Evolutionary conservation across 2,888 invertebrate species (phyloP).

Genomic region (Drosophila ezoana): DNA sequence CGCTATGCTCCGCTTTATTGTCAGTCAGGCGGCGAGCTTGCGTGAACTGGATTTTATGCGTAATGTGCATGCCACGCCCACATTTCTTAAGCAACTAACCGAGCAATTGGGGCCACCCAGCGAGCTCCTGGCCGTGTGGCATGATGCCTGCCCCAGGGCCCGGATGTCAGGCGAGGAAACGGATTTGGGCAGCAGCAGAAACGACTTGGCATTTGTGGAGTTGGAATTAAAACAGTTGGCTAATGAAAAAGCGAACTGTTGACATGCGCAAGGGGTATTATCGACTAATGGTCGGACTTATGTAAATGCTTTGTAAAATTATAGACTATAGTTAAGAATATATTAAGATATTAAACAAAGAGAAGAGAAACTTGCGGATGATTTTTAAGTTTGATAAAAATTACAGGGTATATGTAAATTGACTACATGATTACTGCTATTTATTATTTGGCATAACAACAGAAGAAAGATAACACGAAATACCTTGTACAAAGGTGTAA

Average conservation of each 20-base stretch:
- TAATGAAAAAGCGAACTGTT: constrained; percentile 16
- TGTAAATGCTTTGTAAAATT: not conserved
- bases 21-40: constrained; percentile 55
- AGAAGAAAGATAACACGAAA: too few relatives aligned
- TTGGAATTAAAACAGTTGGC: constrained; percentile 57
- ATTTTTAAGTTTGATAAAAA: too few relatives aligned
- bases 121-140: constrained; percentile 40
- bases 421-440: too few relatives aligned
- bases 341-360: not conserved
- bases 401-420: not conserved
- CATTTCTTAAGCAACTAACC: constrained; percentile 55
- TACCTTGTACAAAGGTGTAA: too few relatives aligned
- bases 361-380: too few relatives aligned
- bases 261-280: too few relatives aligned
- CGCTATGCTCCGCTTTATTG: constrained; percentile 57
- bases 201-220: constrained; percentile 65
- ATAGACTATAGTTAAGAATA: not conserved
- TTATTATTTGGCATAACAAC: too few relatives aligned
- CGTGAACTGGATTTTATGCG: constrained; percentile 69
- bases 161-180: constrained; percentile 18
- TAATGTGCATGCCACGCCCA: constrained; percentile 69
- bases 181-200: constrained; percentile 16
- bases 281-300: not conserved
- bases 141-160: constrained; percentile 53
- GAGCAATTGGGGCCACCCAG: constrained; percentile 31